Evolutionary conservation across 2,888 invertebrate species (phyloP), one percentile per base, ranked within the genome.

Genomic region (Argyresthia goedartella): DNA sequence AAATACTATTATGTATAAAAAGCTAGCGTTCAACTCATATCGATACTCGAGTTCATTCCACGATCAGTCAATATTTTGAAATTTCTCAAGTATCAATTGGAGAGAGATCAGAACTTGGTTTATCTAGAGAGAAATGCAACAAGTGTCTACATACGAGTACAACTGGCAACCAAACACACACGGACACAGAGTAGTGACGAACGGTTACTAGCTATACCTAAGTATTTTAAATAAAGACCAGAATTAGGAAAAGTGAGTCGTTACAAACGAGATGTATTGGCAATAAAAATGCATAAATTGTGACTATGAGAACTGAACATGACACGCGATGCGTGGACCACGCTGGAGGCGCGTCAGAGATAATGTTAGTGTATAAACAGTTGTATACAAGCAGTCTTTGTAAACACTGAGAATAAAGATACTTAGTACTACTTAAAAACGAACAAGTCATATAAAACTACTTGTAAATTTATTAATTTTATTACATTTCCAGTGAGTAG

Each of bases 331-430:
- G 25, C 25, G 25, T 25, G 25, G 25, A 25, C 25, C 25, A 25
- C 25, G 25, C 25, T 25, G 25, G 25, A 25, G 25, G 65, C 59
- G 61, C 62, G 66, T 69, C 78, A 71, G 64, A 64, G 64, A 62
- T 67, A 67, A 67, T 64, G 73, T 78, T 74, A 77, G 75, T 77
- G 71, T 81, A 74, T 78, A 80, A 80, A 81, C 77, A 77, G 73
- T 79, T 77, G 78, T 81, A 81, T 80, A 84, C 78, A 85, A 85
- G 84, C 86, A 86, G 85, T 86, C 85, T 86, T 86, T 76, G 78
- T 80, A 82, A 81, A 84, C 81, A 84, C 81, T 81, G 84, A 85
- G 81, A 85, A 71, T 79, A 81, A 25, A 25, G 77, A 73, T 80
- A 78, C 82, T 81, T 84, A 86, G 77, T 77, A 75, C 79, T 84